Base-by-base conservation (phyloP, 2,797 vertebrate genomes). In the Neostethus bicornis region DNA sequence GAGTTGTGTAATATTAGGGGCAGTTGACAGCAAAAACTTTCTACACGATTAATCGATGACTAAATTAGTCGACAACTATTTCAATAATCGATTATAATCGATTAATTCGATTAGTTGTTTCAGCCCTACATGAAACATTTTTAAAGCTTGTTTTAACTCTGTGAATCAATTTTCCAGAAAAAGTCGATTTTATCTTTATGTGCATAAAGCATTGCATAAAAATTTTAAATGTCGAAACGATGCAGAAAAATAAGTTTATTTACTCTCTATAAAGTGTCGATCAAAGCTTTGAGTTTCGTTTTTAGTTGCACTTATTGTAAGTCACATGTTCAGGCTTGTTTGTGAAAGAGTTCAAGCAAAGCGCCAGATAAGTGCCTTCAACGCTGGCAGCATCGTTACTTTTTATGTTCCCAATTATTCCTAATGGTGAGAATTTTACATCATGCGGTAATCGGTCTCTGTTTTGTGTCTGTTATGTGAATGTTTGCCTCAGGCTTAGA, bases 311-410 rank as follows among this genome's bases (percentile, higher is more conserved):
- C n/a, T 45, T 39, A 31, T 54, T 14, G 48, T 38, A 51, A 60
- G 4, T 12, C 43, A 56, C 71, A 1, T 61, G 80, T 52, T 41
- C 4, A 9, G 66, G 2, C 83, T 24, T 66, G 75, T 55, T 50
- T 31, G 32, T 5, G 1, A 6, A 7, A 0, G 16, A 35, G 51
- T 58, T 61, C 54, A 42, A 47, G 61, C 54, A 35, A 11, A 5
- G 4, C 26, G 7, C 39, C 47, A n/a, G n/a, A n/a, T n/a, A n/a
- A n/a, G n/a, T 55, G 39, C 4, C 48, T 1, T 5, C 1, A 2
- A 51, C 70, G 60, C 56, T 28, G 0, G n/a, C 20, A 48, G 50
- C 26, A 32, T 59, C 39, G 13, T 60, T 48, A 29, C 32, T 39
- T 38, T 45, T 56, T 54, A 3, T 63, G 54, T 41, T 26, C 24